phyloP scores from a whole-genome alignment of 1,140 invertebrate species.

The Pseudomyrmex gracilis region DNA sequence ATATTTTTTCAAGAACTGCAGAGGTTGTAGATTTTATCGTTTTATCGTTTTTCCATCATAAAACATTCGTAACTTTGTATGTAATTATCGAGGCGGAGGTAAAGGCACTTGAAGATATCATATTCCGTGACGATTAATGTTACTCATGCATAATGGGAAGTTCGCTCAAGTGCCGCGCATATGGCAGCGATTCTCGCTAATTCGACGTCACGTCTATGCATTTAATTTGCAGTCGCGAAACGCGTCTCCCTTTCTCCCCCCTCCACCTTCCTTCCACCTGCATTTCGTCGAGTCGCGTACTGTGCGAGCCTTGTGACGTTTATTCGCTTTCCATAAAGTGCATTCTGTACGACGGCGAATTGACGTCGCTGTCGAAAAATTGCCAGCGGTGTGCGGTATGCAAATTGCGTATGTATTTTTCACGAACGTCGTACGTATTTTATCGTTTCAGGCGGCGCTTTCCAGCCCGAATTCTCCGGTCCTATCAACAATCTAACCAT shows the following conservation, averaged over 20 bases:
- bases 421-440: slow-evolving; percentile 57
- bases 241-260: slow-evolving; percentile 3
- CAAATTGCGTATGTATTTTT: slow-evolving; percentile 62
- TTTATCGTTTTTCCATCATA: neutral
- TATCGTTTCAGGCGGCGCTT: slow-evolving; percentile 87
- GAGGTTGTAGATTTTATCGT: too few relatives aligned
- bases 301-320: slow-evolving; percentile 41
- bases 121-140: neutral
- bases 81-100: neutral
- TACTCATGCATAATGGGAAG: neutral
- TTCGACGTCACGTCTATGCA: slow-evolving; percentile 50
- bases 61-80: slow-evolving; percentile 2
- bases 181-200: slow-evolving; percentile 43
- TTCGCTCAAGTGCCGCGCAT: slow-evolving; percentile 20
- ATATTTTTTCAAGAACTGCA: neutral
- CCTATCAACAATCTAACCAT: slow-evolving; percentile 94
- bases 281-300: slow-evolving; percentile 41
- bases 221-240: slow-evolving; percentile 53
- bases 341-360: slow-evolving; percentile 32
- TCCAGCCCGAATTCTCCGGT: slow-evolving; percentile 94
- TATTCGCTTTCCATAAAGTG: slow-evolving; percentile 56
- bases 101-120: neutral
- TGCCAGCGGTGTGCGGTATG: slow-evolving; percentile 48
- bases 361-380: slow-evolving; percentile 47
- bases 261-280: neutral